Base-by-base conservation (phyloP, 2,888 invertebrate genomes). In the Cerastis rubricosa region DNA sequence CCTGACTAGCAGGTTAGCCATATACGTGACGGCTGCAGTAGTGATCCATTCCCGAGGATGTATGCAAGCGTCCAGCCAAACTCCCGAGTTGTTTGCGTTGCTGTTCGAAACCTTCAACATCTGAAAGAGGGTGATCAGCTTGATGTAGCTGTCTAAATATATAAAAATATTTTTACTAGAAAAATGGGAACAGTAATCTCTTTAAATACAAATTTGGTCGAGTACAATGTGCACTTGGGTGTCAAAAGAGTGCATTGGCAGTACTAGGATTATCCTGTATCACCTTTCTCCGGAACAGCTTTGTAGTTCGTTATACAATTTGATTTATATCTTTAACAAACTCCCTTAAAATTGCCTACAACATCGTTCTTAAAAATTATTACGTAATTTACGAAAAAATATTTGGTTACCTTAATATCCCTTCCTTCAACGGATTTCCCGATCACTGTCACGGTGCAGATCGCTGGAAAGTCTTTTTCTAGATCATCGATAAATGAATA, bases 31-130 rank as follows among this genome's bases (percentile, higher is more conserved):
- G 0, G 98, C 97, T 0, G 98, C 98, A 0, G 98, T 98, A 47
- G 98, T 98, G 85, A 98, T 98, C 98, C 98, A 99, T 96, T 99
- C 99, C 54, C 99, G 97, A 0, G 99, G 98, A 90, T 99, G 99
- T 90, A 99, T 99, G 47, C 98, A 98, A 6, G 98, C 98, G 89
- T 98, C 98, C 66, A 98, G 94, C 98, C 98, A 98, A 12, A 98
- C 96, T 0, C 98, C 98, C 1, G 97, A 96, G 85, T 97, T 98
- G 11, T 93, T 95, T 0, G 97, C 94, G 57, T 97, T 97, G 71
- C 98, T 98, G 91, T 98, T 98, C 14, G 98, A 98, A 83, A 98
- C 98, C 90, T 98, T 97, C 76, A 97, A 82, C 96, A 97, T 96
- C 97, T 97, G 80, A 9, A 86, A 86, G 40, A 51, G 22, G 8